Evolutionary conservation across 2,113 vertebrate genomes (phyloP).

Genomic region (Aspidoscelis tigris): DNA sequence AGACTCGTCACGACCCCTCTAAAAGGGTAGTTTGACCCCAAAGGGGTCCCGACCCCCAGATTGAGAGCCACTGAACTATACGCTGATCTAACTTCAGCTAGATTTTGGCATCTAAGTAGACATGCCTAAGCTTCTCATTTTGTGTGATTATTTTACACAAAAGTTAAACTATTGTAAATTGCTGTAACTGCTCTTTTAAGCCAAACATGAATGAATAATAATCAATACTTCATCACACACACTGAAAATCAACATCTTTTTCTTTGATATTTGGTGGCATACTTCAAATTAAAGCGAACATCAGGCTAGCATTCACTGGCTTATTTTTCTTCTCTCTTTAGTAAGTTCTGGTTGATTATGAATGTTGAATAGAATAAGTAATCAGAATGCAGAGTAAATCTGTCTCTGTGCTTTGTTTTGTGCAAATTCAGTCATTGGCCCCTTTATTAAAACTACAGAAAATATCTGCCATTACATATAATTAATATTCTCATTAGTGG

Average conservation of each 20-base stretch:
- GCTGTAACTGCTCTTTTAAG: conserved; percentile 2
- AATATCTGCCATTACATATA: conserved; percentile 26
- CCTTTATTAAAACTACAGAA: conserved; percentile 25
- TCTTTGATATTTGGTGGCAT: conserved; percentile 25
- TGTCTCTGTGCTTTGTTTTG: neutral
- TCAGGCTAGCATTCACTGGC: conserved; percentile 52
- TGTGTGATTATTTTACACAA: conserved; percentile 29
- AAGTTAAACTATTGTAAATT: neutral
- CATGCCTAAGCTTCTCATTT: neutral
- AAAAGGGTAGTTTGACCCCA: too few relatives aligned
- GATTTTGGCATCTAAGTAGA: neutral
- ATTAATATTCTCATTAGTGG: conserved; percentile 63
- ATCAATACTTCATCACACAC: conserved; percentile 4
- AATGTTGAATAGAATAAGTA: neutral
- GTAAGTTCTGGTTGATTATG: neutral
- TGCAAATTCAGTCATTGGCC: neutral
- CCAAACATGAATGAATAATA: neutral
- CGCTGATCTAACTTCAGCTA: too few relatives aligned
- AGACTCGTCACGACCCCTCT: too few relatives aligned
- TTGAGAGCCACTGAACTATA: too few relatives aligned
- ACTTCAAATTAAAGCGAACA: conserved; percentile 44
- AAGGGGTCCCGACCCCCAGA: too few relatives aligned
- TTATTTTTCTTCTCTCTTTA: conserved; percentile 30
- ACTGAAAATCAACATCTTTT: conserved; percentile 10
- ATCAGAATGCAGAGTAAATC: neutral